Evolutionary conservation across 37 sponge, comb jelly and placozoan species (phyloP), one percentile per base, ranked within the genome.

Genomic region (Haliclona indistincta): DNA sequence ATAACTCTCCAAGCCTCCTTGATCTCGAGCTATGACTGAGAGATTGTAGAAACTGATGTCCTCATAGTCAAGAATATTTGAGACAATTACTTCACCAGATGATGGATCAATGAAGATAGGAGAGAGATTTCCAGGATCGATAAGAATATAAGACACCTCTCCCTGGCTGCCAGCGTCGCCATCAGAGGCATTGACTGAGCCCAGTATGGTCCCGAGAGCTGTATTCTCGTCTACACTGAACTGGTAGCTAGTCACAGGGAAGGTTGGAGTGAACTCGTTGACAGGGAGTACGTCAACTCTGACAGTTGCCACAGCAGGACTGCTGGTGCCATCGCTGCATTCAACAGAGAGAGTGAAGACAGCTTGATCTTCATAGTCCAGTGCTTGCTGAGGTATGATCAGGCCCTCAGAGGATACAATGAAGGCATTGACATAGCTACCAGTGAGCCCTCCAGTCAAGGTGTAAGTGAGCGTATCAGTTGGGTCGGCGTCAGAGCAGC

Each of bases 261-360:
- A 91, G 23, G n/a, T 30, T 6, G 91, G 91, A 0, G 73, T 20
- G 52, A 70, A 75, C 43, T 91, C 91, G 63, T 91, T 85, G 30
- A 83, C 56, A 20, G 83, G 79, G 0, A 40, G 20, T 17, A 91
- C 79, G 8, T 73, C 35, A 29, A 91, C 64, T 38, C 76, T 28
- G 7, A 85, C 79, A 68, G 52, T 74, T 2, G 86, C 62, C 32
- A 23, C 64, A n/a, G 58, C 81, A 35, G 78, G 86, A 15, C 66
- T 54, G 11, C 22, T 20, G n/a, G 77, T 81, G 56, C 78, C 73
- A 67, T 91, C 91, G 54, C 56, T 75, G 67, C 91, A 91, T 1
- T n/a, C 45, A 23, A 91, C 86, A 23, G 58, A 7, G 33, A 89
- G 25, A 5, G 74, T 37, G 54, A 78, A 75, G 6, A 39, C 56